Evolutionary conservation across 2,888 invertebrate genomes (phyloP).

Genomic region (Lamproptera curius): DNA sequence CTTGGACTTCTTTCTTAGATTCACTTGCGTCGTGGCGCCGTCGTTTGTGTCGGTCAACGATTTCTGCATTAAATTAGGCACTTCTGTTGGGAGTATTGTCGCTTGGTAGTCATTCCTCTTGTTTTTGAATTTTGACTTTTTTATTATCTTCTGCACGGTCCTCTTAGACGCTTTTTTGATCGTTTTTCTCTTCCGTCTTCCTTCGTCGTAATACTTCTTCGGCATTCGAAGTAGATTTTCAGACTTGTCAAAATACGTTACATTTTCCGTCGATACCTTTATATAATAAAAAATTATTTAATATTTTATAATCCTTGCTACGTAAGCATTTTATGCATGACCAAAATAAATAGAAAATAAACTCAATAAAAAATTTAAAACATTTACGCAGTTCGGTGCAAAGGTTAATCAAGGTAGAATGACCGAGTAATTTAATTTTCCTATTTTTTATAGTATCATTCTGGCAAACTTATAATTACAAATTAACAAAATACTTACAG

Average conservation of each 20-base stretch:
- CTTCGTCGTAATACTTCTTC: slow-evolving; percentile 36
- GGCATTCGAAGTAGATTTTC: slow-evolving; percentile 56
- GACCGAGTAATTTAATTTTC: no score
- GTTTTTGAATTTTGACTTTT: slow-evolving; percentile 46
- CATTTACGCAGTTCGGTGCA: no score
- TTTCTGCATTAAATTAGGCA: slow-evolving; percentile 27
- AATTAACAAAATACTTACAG: slow-evolving; percentile 7
- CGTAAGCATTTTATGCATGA: no score
- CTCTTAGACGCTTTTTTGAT: slow-evolving; percentile 53
- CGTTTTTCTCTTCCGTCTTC: slow-evolving; percentile 36
- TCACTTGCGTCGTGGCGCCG: slow-evolving; percentile 38
- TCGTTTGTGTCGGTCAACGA: slow-evolving; percentile 33
- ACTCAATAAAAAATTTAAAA: no score
- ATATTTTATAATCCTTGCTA: no score
- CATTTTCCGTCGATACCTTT: slow-evolving; percentile 34
- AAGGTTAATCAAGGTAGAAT: no score
- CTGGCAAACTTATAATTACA: no score
- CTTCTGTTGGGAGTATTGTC: slow-evolving; percentile 34
- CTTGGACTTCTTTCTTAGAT: slow-evolving; percentile 39
- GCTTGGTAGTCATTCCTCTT: slow-evolving; percentile 38
- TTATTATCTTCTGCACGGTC: slow-evolving; percentile 67
- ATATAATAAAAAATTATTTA: no score
- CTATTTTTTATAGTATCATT: no score
- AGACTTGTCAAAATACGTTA: slow-evolving; percentile 50
- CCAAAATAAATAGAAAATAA: no score